Evolutionary conservation across 2,888 invertebrate species (phyloP).

Genomic region (Cephus pygmeus): DNA sequence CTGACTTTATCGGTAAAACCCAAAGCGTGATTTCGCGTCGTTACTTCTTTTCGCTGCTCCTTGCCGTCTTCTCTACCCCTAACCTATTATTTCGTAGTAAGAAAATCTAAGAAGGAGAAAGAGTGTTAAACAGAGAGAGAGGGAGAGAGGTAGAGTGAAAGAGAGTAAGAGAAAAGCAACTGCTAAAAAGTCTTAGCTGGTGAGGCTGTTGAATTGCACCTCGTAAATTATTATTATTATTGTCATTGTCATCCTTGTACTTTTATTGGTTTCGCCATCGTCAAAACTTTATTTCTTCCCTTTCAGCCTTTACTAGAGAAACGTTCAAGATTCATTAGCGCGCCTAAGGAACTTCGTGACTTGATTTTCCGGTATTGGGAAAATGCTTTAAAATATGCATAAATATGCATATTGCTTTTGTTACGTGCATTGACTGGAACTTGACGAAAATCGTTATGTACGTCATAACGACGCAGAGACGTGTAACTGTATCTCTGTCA

Average conservation of each 20-base stretch:
- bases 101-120: no score
- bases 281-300: constrained; percentile 2
- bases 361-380: background rate
- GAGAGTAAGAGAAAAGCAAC: no score
- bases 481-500: no score
- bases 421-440: no score
- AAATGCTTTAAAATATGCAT: no score
- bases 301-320: background rate
- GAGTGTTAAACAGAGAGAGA: no score
- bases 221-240: constrained; percentile 24
- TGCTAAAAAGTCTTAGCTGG: no score
- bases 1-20: constrained; percentile 1
- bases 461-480: no score
- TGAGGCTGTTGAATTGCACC: constrained; percentile 9
- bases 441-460: no score
- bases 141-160: no score
- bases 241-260: constrained; percentile 22
- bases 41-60: constrained; percentile 21
- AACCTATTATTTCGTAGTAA: background rate
- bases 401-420: no score
- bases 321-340: constrained; percentile 1
- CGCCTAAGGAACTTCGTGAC: background rate
- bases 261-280: constrained; percentile 11
- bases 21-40: constrained; percentile 22
- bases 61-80: background rate